Evolutionary conservation across 2,113 vertebrate genomes (phyloP).

Genomic region (Smithornis capensis): DNA sequence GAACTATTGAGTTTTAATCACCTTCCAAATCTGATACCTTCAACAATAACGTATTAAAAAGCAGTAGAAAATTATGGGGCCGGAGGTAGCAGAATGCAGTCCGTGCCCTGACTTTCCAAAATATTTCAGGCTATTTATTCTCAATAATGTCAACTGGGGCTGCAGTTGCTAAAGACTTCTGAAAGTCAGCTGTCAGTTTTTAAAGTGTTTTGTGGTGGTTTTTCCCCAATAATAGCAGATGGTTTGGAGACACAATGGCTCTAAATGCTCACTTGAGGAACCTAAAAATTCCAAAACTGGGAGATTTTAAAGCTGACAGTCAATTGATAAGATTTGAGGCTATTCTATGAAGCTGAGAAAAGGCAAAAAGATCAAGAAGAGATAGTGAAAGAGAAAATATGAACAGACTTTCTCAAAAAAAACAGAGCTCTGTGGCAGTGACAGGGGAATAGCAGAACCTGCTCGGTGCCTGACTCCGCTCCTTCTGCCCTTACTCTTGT

Average conservation of each 20-base stretch:
- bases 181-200: constrained; percentile 41
- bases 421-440: background rate
- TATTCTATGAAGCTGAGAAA: background rate
- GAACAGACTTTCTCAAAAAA: constrained; percentile 42
- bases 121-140: background rate
- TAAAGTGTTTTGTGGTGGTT: background rate
- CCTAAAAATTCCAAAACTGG: constrained; percentile 28
- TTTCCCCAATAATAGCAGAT: background rate
- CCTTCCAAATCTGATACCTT: constrained; percentile 42
- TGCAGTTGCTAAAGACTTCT: constrained; percentile 27
- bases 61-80: background rate
- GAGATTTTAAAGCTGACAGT: constrained; percentile 1
- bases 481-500: constrained; percentile 27
- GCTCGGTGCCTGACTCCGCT: background rate
- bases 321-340: background rate
- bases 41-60: background rate
- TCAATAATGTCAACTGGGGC: constrained; percentile 3
- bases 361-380: background rate
- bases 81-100: constrained; percentile 23
- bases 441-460: constrained; percentile 30
- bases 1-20: constrained; percentile 27
- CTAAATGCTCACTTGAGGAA: constrained; percentile 24
- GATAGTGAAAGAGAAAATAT: background rate
- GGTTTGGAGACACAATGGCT: background rate
- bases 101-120: background rate